Evolutionary conservation across 2,113 vertebrate genomes (phyloP), one percentile per base, ranked within the genome.

Genomic region (Sisor rabdophorus): DNA sequence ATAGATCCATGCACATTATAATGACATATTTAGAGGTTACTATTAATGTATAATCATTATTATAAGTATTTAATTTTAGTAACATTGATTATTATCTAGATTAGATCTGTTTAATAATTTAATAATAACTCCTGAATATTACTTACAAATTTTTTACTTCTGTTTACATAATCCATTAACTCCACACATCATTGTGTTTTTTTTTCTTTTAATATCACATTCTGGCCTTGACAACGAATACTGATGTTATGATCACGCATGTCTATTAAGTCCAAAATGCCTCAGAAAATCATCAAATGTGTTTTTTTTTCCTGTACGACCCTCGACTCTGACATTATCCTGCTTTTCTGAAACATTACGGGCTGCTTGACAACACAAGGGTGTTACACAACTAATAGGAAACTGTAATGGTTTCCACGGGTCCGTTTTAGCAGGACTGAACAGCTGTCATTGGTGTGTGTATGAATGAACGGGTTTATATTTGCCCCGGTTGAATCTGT

Each of bases 401-500:
- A 69, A 52, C 26, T 30, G 47, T 68, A 68, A 48, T 48, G 44
- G 22, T 48, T 68, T 68, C 64, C 64, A 68, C 50, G 40, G 48
- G 60, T 4, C 11, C 30, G 20, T 36, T 63, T 36, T 30, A 63
- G 60, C 60, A 63, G 36, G 63, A 24, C 7, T 28, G 54, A 76
- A 60, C 48, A 30, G 67, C 56, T 28, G 48, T 44, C 36, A 50
- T 61, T 53, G 40, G 16, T 72, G 44, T 48, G 17, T 67, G 7
- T 67, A 54, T 65, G 56, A 65, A 36, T 56, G 59, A 53, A 32
- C 30, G 48, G 24, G 74, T 76, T 67, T 68, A 67, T 64, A 67
- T 76, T 75, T 55, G 61, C 54, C 30, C 64, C 58, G 24, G 40
- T 68, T 76, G 11, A 76, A 76, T 76, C 74, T 28, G 7, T 53